Base-by-base conservation (phyloP, 1,140 invertebrate genomes). In the Caenorhabditis brenneri region DNA sequence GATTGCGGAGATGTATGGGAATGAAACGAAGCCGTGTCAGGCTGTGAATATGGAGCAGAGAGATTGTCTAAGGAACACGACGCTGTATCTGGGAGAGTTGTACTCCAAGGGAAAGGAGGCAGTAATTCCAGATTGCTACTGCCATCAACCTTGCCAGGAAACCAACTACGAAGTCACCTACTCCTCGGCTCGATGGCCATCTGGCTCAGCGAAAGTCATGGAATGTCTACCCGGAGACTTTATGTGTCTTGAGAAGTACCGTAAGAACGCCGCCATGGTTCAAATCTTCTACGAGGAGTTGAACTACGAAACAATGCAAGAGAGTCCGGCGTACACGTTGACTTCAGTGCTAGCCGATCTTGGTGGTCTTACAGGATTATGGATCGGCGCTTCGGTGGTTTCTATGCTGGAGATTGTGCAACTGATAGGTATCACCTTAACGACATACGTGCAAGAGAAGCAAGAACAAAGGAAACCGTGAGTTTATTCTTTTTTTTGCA, bases 221-320 rank as follows among this genome's bases (percentile, higher is more conserved):
- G 89, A 90, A 84, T 90, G 89, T 33, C 83, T 87, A n/a, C 83
- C 87, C 16, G 81, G 53, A 31, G 90, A 90, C 79, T 86, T 88
- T 29, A 53, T 91, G 36, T 90, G 89, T 74, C 83, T 90, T 80
- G 90, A 91, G 65, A 91, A 90, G 49, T 90, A 90, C 49, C 78
- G 90, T 42, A 88, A 86, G 65, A 90, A 90, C 53, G 90, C 89
- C 12, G 89, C 89, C n/a, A 91, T 90, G 89, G 87, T 90, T 24
- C 89, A 90, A 85, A 87, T 90, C 15, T 90, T 90, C 74, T 90
- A 90, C 74, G 89, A 90, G 69, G 89, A 90, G 80, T 83, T 90
- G 29, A 90, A 90, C 84, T 90, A 89, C 69, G 89, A 90, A 83
- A 91, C 89, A 58, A 58, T 90, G 53, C 84, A 84, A 22, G 89